These are phyloP conservation scores for Brachionus asplanchnoidis DNA, from an alignment of 1,140 invertebrate species.

Conservation along the genomic window DNA sequence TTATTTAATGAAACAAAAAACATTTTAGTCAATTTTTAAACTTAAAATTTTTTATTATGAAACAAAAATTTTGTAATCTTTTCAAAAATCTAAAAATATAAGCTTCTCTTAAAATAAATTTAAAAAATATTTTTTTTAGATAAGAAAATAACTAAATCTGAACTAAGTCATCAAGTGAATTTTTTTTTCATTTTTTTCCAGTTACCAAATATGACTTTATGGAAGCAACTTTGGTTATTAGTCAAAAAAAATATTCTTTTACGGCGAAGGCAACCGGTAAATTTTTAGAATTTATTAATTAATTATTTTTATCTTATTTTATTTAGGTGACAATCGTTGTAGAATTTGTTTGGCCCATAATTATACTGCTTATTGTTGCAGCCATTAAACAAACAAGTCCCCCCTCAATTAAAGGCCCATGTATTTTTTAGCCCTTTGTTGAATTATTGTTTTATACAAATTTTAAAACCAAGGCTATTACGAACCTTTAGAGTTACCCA, in stretches of 20 bases:
- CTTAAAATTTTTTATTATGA: too few species aligned
- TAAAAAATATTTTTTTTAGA: not conserved
- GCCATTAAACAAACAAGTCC: constrained; percentile 17
- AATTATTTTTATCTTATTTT: not conserved
- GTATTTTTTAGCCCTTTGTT: not conserved
- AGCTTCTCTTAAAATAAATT: too few species aligned
- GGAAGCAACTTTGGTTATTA: constrained; percentile 45
- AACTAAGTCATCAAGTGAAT: not conserved
- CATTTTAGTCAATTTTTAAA: not conserved
- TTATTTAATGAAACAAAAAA: too few species aligned
- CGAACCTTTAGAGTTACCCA: constrained; percentile 6
- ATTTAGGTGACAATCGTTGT: constrained; percentile 16
- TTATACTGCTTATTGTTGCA: constrained; percentile 27
- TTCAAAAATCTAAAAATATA: too few species aligned
- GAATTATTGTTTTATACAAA: not conserved
- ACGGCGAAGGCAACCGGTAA: constrained; percentile 46
- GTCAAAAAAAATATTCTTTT: constrained; percentile 46
- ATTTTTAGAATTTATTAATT: not conserved
- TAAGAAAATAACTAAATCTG: not conserved
- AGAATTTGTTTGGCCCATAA: constrained; percentile 30
- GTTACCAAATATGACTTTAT: constrained; percentile 35
- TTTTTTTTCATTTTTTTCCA: not conserved
- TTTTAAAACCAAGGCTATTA: not conserved
- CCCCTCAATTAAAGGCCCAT: constrained; percentile 4
- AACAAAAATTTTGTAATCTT: too few species aligned